A percentile compares a stretch with the other conserved stretches of the same genome.
These are phyloP conservation scores for Bubo blakistoni DNA, from an alignment of 2,113 vertebrate genomes.

Conservation along the genomic window DNA sequence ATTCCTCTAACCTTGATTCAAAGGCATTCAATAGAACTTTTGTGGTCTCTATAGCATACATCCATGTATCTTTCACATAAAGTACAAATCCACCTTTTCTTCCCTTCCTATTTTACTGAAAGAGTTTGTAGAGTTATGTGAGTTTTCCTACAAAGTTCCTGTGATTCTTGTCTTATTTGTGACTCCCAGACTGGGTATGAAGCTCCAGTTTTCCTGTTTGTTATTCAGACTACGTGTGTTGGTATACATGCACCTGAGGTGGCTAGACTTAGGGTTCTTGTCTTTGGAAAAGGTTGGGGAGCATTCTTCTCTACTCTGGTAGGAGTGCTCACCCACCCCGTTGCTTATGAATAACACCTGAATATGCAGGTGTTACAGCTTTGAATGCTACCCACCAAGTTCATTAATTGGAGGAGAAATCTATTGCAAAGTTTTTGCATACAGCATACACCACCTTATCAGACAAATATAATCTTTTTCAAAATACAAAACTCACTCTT, in stretches of 20 bases:
- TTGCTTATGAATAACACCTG: not conserved
- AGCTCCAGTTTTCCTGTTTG: not conserved
- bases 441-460: not conserved
- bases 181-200: not conserved
- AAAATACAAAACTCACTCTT: not conserved
- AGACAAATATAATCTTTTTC: rapidly evolving
- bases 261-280: not conserved
- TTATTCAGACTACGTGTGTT: rapidly evolving
- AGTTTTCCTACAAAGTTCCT: not conserved
- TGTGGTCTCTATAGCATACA: not conserved
- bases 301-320: not conserved
- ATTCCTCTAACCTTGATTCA: not conserved
- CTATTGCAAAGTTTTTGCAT: not conserved
- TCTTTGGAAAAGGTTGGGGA: not conserved
- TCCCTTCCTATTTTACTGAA: not conserved
- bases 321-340: not conserved
- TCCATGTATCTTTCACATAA: not conserved
- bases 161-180: not conserved
- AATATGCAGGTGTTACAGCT: not conserved
- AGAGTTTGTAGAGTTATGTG: not conserved
- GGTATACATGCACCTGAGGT: no score
- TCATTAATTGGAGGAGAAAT: not conserved
- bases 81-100: not conserved
- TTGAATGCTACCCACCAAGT: not conserved
- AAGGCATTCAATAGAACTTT: not conserved